phyloP scores from a whole-genome alignment of 2,113 vertebrate genomes.

The Caloenas nicobarica region DNA sequence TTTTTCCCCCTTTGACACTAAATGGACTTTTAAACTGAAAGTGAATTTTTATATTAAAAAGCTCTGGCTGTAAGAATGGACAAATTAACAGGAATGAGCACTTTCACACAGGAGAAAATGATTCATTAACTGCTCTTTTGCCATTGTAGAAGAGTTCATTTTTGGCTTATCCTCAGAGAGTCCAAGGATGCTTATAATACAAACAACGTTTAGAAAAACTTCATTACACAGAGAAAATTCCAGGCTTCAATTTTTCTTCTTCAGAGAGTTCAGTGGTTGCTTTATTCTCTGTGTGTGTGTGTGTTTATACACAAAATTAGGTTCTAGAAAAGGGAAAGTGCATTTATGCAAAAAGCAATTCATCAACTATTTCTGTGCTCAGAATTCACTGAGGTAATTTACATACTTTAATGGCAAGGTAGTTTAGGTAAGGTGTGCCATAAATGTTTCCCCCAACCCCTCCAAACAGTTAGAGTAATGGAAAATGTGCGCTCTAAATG shows the following conservation, averaged over 20 bases:
- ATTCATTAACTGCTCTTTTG: conserved; percentile 75
- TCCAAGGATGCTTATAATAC: conserved; percentile 67
- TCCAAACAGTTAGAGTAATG: conserved; percentile 74
- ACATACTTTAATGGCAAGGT: conserved; percentile 84
- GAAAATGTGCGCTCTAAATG: conserved; percentile 73
- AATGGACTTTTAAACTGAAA: conserved; percentile 61
- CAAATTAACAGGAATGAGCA: conserved; percentile 71
- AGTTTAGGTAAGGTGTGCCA: conserved; percentile 79
- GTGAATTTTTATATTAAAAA: conserved; percentile 65
- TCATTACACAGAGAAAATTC: conserved; percentile 77
- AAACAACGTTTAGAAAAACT: conserved; percentile 72
- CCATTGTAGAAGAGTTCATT: conserved; percentile 67
- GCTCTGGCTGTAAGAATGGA: conserved; percentile 43
- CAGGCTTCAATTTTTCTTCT: conserved; percentile 78
- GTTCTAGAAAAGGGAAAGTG: conserved; percentile 78
- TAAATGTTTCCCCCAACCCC: conserved; percentile 73
- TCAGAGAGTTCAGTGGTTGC: conserved; percentile 72
- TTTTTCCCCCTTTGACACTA: conserved; percentile 22
- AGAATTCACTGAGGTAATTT: conserved; percentile 87
- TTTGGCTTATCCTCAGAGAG: conserved; percentile 72
- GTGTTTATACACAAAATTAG: conserved; percentile 74
- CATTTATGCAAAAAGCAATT: conserved; percentile 86
- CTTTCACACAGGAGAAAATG: conserved; percentile 61
- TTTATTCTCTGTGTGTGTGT: conserved; percentile 43
- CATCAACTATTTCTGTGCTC: conserved; percentile 84